Conservation (phyloP, 2,888 invertebrate species). For the Tipula confusa region DNA sequence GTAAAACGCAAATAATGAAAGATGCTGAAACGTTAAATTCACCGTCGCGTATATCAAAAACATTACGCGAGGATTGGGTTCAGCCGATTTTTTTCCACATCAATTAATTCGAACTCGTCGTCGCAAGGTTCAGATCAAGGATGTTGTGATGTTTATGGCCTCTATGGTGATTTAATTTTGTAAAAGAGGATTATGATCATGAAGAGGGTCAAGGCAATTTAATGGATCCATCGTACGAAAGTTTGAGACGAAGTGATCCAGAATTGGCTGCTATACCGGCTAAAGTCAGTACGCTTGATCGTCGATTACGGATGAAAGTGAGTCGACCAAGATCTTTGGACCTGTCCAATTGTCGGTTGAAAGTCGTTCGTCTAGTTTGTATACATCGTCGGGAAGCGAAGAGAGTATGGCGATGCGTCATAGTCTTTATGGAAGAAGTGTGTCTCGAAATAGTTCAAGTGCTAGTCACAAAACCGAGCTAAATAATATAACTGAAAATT, state of each 20-base stretch:
- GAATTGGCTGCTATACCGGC: slow-evolving; percentile 78
- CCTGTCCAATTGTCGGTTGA: slow-evolving; percentile 83
- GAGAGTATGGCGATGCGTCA: slow-evolving; percentile 68
- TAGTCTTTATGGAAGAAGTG: slow-evolving; percentile 56
- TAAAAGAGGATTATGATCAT: slow-evolving; percentile 66
- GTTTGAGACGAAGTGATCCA: slow-evolving; percentile 74
- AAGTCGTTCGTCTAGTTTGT: slow-evolving; percentile 73
- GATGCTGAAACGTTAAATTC: slow-evolving; percentile 44
- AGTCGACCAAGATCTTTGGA: slow-evolving; percentile 77
- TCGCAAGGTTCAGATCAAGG: slow-evolving; percentile 59
- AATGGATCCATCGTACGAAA: slow-evolving; percentile 62
- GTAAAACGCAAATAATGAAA: slow-evolving; percentile 54
- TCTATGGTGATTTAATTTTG: slow-evolving; percentile 85
- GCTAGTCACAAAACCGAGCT: slow-evolving; percentile 61
- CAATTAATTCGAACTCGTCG: slow-evolving; percentile 54
- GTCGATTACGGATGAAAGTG: slow-evolving; percentile 75
- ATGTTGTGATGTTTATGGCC: slow-evolving; percentile 80
- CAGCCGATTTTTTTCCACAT: slow-evolving; percentile 43
- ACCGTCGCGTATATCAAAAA: slow-evolving; percentile 66
- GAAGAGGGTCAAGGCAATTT: slow-evolving; percentile 66
- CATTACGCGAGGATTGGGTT: slow-evolving; percentile 66
- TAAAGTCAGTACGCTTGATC: slow-evolving; percentile 75
- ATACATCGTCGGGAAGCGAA: slow-evolving; percentile 82
- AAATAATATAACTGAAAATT: slow-evolving; percentile 55
- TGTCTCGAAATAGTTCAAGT: slow-evolving; percentile 71